phyloP scores from a whole-genome alignment of 2,888 invertebrate genomes.

The Polydesmus complanatus region DNA sequence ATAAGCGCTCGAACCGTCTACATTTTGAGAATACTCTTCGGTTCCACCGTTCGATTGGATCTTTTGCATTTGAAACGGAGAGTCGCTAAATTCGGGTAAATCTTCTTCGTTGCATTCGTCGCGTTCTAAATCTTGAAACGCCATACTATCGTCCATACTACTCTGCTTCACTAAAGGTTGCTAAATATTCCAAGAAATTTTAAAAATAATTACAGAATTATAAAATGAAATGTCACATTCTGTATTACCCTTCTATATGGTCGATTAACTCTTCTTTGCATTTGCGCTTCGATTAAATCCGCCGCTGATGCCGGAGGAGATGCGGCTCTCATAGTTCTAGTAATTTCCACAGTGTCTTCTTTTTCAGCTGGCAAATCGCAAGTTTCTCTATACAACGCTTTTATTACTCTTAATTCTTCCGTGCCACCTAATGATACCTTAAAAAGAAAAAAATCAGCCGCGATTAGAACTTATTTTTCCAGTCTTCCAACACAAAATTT shows the following conservation, averaged over 20 bases:
- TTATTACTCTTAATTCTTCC: constrained; percentile 61
- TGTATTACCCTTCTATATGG: constrained; percentile 30
- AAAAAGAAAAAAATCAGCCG: neutral
- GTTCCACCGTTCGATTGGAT: neutral
- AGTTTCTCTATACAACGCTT: constrained; percentile 41
- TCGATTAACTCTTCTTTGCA: constrained; percentile 56
- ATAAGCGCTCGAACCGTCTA: neutral
- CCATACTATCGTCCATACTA: constrained; percentile 69
- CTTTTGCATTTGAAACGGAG: neutral
- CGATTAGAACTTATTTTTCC: no score
- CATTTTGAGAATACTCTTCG: neutral
- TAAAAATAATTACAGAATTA: constrained; percentile 18
- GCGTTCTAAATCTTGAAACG: constrained; percentile 51
- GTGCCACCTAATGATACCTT: constrained; percentile 71
- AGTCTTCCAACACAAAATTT: neutral
- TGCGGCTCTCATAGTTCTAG: constrained; percentile 81
- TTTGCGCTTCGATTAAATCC: constrained; percentile 74
- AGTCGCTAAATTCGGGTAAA: constrained; percentile 31
- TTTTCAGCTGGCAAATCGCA: constrained; percentile 58
- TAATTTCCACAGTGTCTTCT: constrained; percentile 92
- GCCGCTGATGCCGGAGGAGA: constrained; percentile 87
- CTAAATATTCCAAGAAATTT: neutral
- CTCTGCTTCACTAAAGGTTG: constrained; percentile 81
- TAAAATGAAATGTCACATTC: neutral
- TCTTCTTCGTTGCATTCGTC: constrained; percentile 36